phyloP scores from a whole-genome alignment of 1,140 invertebrate species.

The Bombus confusus region DNA sequence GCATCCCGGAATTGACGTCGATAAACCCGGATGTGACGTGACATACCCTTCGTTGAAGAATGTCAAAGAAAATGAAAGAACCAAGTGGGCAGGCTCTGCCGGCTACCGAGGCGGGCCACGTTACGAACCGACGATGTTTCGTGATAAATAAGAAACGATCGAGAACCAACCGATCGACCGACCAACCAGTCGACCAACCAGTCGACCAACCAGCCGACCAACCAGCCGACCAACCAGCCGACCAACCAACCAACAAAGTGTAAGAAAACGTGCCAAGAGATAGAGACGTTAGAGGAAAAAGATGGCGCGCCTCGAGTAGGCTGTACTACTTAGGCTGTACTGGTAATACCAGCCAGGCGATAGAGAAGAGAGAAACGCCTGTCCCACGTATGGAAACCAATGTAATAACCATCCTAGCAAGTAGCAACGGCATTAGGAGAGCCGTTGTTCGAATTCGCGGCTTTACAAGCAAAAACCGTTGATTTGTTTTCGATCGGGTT shows the following conservation, averaged over 20 bases:
- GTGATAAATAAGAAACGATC: no score
- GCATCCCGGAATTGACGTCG: constrained; percentile 69
- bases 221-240: no score
- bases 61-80: neutral
- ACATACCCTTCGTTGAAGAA: constrained; percentile 47
- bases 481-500: constrained; percentile 81
- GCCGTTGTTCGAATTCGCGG: constrained; percentile 76
- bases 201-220: no score
- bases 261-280: neutral
- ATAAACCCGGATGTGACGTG: constrained; percentile 60
- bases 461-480: constrained; percentile 81
- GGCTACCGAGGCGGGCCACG: neutral
- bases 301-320: constrained; percentile 34
- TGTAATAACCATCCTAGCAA: constrained; percentile 55
- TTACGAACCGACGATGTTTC: no score
- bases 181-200: no score
- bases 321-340: no score
- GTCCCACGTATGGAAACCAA: constrained; percentile 38
- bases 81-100: constrained; percentile 36
- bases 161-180: no score
- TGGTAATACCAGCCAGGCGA: neutral
- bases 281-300: neutral
- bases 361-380: neutral
- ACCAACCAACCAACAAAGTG: neutral
- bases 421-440: constrained; percentile 73